These are phyloP conservation scores for Lates japonicus DNA, from an alignment of 2,797 vertebrate species.

Conservation along the genomic window DNA sequence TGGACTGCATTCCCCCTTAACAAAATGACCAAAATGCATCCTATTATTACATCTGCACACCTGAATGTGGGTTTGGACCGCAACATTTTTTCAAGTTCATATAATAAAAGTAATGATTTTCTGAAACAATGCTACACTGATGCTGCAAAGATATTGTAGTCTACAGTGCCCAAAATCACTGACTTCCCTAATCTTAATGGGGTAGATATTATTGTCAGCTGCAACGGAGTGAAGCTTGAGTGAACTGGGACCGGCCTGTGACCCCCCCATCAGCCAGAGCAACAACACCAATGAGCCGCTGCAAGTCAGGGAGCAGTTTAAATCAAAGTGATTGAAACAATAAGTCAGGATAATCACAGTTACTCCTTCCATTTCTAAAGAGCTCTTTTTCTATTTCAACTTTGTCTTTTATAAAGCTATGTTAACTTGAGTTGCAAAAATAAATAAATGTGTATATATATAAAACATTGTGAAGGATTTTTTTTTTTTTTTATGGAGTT, in stretches of 20 bases:
- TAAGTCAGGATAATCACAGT: background rate
- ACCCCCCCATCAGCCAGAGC: background rate
- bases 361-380: background rate
- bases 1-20: too few relatives aligned
- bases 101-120: too few relatives aligned
- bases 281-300: background rate
- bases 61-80: too few relatives aligned
- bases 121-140: too few relatives aligned
- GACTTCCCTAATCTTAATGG: too few relatives aligned
- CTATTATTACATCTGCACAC: too few relatives aligned
- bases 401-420: background rate
- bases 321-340: background rate
- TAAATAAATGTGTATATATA: background rate
- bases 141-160: too few relatives aligned
- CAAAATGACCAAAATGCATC: too few relatives aligned
- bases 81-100: too few relatives aligned
- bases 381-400: background rate
- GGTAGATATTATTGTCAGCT: too few relatives aligned
- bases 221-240: too few relatives aligned
- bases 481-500: background rate
- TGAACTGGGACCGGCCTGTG: background rate
- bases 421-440: background rate
- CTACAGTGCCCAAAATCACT: too few relatives aligned
- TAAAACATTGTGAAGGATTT: background rate
- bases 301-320: background rate